Evolutionary conservation across 2,797 vertebrate genomes (phyloP), one percentile per base, ranked within the genome.

Genomic region (Kryptopterus vitreolus): DNA sequence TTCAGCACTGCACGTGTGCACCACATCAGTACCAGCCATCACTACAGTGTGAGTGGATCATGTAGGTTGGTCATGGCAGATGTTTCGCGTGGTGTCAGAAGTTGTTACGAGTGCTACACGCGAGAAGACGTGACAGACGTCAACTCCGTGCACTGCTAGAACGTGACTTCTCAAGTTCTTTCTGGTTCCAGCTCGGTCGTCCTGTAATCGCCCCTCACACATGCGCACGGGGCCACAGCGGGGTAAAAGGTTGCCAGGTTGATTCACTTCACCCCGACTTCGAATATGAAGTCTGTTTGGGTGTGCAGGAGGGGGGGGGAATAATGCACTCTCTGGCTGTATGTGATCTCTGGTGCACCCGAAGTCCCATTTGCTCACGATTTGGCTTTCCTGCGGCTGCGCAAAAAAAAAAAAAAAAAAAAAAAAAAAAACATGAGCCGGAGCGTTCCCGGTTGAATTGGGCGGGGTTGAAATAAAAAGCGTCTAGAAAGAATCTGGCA

Each of bases 181-280:
- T n/a, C 78, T 48, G 38, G 29, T n/a, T 57, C 26, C 20, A 71
- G 16, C 55, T 71, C 55, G 68, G 71, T 70, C 69, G 77, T 72
- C 77, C 66, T 59, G 46, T 62, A 55, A n/a, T 33, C 26, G 57
- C 58, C 35, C 66, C 81, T 83, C 86, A 80, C 80, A 81, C 84
- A 84, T 86, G 81, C 83, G 84, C 86, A 82, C 53, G 70, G 70
- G 50, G 59, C 80, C 77, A 70, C 65, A 15, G 1, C 53, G 77
- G 77, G 77, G 77, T 75, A 59, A 57, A 58, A 58, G 20, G 65
- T 78, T 78, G 77, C 77, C 77, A 78, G 77, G 48, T 78, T 46
- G 9, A 22, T 20, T 4, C 0, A 0, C 11, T 46, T 59, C 24
- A 26, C 1, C 3, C 33, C 0, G 1, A 35, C 11, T 33, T 53